Base-by-base conservation (phyloP, 1,140 invertebrate genomes). In the Gryllus bimaculatus region DNA sequence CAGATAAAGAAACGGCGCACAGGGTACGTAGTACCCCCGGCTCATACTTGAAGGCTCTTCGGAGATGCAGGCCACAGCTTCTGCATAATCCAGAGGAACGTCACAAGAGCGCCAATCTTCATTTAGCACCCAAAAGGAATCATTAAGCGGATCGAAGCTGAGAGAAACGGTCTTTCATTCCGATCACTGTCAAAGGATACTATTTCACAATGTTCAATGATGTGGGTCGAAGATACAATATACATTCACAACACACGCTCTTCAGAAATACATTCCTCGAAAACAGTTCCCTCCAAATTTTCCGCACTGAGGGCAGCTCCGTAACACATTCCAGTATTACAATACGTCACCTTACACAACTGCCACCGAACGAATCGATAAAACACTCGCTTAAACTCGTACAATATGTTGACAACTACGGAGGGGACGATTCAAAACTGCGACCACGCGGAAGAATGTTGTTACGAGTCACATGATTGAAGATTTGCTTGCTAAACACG, bases 1-100 rank as follows among this genome's bases (percentile, higher is more conserved):
- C 78, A 78, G 21, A 74, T 78, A 78, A 74, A 78, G 78, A 78
- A 78, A 78, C 47, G 78, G 78, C 15, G 78, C 78, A 74, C 78
- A 78, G 47, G 78, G 78, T 20, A 78, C 78, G 78, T 78, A 78
- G 54, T 73, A 78, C 8, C 78, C 78, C 3, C 78, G 8, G 78
- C 73, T 78, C 78, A 78, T 78, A 49, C 39, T 77, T 77, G 76
- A 66, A 66, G 54, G 10, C 54, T 66, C 54, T 66, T 66, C 54
- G 7, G 18, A 18, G 54, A 13, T 66, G 10, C 18, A 13, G 54
- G 18, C 54, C 54, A 66, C 54, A 66, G 54, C 54, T 66, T 66
- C 54, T 18, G 54, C 54, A 66, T 66, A 66, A 66, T 66, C 54
- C 54, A 18, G 54, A 10, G 7, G 10, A 13, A 10, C 18, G 54